phyloP scores from a whole-genome alignment of 2,888 invertebrate genomes.

The Hyposoter dolosus region DNA sequence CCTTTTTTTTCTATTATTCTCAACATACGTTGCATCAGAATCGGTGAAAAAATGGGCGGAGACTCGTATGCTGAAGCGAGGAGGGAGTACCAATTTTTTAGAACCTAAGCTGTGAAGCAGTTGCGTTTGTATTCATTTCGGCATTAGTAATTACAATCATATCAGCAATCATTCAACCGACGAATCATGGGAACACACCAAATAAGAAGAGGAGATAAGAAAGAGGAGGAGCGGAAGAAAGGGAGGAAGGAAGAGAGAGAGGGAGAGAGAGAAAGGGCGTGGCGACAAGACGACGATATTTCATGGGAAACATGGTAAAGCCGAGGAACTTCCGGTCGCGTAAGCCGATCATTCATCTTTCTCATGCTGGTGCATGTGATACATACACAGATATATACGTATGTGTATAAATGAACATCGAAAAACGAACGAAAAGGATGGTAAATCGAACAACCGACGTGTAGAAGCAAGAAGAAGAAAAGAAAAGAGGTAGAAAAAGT shows the following conservation, averaged over 20 bases:
- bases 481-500: slow-evolving; percentile 17
- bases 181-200: not conserved
- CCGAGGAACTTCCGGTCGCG: slow-evolving; percentile 60
- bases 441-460: slow-evolving; percentile 39
- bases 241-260: not conserved
- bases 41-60: not conserved
- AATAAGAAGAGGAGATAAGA: not conserved
- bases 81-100: not conserved
- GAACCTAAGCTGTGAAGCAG: not conserved
- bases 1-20: not conserved
- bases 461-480: slow-evolving; percentile 29
- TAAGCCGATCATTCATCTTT: slow-evolving; percentile 65
- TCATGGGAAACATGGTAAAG: slow-evolving; percentile 54
- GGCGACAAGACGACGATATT: slow-evolving; percentile 48
- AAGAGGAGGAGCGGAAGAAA: not conserved
- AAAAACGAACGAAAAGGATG: slow-evolving; percentile 54
- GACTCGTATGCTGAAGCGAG: not conserved
- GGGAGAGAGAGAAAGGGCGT: slow-evolving; percentile 6
- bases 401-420: not conserved
- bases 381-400: not conserved
- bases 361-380: slow-evolving; percentile 31
- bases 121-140: not conserved
- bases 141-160: too few species aligned
- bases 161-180: too few species aligned
- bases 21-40: not conserved